These are phyloP conservation scores for Lymantria monacha DNA, from an alignment of 2,888 invertebrate species.

Conservation along the genomic window DNA sequence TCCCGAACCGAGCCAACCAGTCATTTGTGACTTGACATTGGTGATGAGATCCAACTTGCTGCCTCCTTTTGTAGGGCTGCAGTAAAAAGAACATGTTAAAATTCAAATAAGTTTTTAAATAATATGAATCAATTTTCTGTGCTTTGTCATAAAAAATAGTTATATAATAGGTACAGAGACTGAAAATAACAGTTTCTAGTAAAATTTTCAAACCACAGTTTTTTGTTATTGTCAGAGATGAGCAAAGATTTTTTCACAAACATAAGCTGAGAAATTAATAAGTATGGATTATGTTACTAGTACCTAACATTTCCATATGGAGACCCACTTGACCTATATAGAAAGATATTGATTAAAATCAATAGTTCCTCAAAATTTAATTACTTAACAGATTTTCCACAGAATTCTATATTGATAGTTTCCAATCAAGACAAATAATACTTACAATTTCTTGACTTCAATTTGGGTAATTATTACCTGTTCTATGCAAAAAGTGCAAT, in stretches of 20 bases:
- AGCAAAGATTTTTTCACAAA: too few species aligned
- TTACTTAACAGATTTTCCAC: background rate
- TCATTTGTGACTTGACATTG: conserved; percentile 92
- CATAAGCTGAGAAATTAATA: background rate
- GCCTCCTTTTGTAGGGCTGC: conserved; percentile 87
- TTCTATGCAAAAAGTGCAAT: too few species aligned
- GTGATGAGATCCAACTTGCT: conserved; percentile 91
- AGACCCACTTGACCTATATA: conserved; percentile 27
- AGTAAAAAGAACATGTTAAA: conserved; percentile 25
- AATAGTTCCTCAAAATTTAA: conserved; percentile 18
- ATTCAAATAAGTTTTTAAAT: background rate
- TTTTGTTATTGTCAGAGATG: background rate
- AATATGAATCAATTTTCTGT: background rate
- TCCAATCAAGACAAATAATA: too few species aligned
- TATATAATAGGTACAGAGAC: background rate
- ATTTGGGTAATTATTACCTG: too few species aligned
- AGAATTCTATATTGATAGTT: too few species aligned
- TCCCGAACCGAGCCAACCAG: conserved; percentile 91
- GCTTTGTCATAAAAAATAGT: background rate
- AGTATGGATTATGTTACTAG: background rate
- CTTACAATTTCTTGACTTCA: too few species aligned
- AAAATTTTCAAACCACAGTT: background rate
- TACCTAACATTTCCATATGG: background rate
- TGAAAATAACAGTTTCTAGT: background rate
- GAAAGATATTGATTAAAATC: conserved; percentile 16